phyloP scores from a whole-genome alignment of 2,113 vertebrate genomes.

The Onychostruthus taczanowskii region DNA sequence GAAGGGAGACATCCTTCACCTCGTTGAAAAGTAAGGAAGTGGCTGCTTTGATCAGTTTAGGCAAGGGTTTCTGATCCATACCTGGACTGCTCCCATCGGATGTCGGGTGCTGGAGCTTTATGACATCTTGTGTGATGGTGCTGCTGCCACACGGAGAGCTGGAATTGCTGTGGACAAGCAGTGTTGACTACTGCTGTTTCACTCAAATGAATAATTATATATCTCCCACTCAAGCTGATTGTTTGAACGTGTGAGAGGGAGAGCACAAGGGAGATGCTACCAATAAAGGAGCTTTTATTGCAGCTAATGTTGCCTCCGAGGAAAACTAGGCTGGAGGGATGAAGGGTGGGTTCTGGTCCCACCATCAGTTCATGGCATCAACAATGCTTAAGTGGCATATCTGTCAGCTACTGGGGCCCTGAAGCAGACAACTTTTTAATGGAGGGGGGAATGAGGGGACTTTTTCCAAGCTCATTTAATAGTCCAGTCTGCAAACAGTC shows the following conservation, averaged over 20 bases:
- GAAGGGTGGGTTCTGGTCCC: neutral
- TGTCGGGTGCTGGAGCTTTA: neutral
- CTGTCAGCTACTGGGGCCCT: neutral
- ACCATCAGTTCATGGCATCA: neutral
- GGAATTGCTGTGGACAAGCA: neutral
- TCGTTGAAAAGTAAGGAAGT: neutral
- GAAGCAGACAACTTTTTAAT: constrained; percentile 11
- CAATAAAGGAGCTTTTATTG: neutral
- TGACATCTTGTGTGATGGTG: neutral
- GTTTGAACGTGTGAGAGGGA: neutral
- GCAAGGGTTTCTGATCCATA: neutral
- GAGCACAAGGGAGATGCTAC: neutral
- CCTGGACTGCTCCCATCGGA: neutral
- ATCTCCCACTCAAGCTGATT: constrained; percentile 24
- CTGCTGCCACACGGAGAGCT: neutral
- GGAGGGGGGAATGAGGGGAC: neutral
- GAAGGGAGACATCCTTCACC: constrained; percentile 17
- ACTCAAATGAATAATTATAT: constrained; percentile 46
- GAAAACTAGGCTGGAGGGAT: neutral
- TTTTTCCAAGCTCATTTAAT: constrained; percentile 44
- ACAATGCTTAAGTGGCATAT: neutral
- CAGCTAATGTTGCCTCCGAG: neutral
- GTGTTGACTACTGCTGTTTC: neutral
- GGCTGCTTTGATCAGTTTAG: neutral
- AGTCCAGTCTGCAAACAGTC: constrained; percentile 60